Conservation (phyloP, 2,797 vertebrate genomes). For the Channa striata region DNA sequence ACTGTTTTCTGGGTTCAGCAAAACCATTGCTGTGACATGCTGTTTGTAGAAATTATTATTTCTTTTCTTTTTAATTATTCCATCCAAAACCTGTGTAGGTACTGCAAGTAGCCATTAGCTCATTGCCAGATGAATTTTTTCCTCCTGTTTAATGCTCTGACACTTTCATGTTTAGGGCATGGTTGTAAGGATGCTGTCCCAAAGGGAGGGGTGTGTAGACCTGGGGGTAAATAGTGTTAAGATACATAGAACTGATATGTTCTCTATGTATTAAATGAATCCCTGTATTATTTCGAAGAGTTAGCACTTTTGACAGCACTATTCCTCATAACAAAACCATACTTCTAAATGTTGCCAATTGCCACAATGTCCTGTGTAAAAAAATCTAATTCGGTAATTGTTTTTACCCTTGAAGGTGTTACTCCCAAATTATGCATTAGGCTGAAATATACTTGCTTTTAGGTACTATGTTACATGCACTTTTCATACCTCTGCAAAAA, state of each 20-base stretch:
- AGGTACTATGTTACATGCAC: neutral
- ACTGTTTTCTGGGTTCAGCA: slow-evolving; percentile 24
- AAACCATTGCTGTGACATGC: slow-evolving; percentile 20
- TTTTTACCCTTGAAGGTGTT: too few species aligned
- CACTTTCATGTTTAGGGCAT: slow-evolving; percentile 39
- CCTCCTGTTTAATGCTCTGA: slow-evolving; percentile 5
- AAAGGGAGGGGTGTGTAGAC: slow-evolving; percentile 30
- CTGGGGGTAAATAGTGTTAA: slow-evolving; percentile 59
- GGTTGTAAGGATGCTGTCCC: slow-evolving; percentile 38
- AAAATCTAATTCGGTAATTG: too few species aligned
- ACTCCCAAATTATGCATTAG: too few species aligned
- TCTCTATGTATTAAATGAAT: slow-evolving; percentile 20
- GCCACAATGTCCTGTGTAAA: too few species aligned
- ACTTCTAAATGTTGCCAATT: too few species aligned
- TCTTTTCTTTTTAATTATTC: neutral
- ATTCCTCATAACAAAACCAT: too few species aligned
- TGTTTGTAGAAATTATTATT: slow-evolving; percentile 24
- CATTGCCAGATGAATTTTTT: slow-evolving; percentile 1
- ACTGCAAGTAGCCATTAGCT: neutral
- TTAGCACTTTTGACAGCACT: neutral
- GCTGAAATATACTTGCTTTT: too few species aligned
- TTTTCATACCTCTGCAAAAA: slow-evolving; percentile 6
- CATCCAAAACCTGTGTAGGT: neutral
- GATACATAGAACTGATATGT: slow-evolving; percentile 53
- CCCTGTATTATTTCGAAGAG: neutral